These are phyloP conservation scores for Archivesica marissinica DNA, from an alignment of 1,140 invertebrate genomes.

Conservation along the genomic window DNA sequence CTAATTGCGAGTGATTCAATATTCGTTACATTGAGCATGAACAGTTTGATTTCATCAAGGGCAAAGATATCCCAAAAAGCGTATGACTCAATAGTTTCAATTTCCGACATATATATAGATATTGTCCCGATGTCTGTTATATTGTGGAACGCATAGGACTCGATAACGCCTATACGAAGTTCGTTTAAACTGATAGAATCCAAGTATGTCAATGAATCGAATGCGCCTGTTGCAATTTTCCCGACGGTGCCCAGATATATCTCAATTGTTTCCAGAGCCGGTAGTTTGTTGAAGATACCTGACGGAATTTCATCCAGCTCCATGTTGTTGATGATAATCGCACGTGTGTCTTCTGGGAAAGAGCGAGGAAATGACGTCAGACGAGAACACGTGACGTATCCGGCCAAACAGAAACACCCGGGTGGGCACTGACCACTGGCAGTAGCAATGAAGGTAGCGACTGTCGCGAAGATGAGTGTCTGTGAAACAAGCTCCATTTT, in stretches of 20 bases:
- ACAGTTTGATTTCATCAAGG: conserved; percentile 26
- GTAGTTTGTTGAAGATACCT: conserved; percentile 11
- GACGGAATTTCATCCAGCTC: conserved; percentile 27
- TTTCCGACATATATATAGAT: neutral
- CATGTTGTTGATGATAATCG: neutral
- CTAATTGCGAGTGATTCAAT: conserved; percentile 10
- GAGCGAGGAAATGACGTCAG: conserved; percentile 38
- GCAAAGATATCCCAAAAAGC: conserved; percentile 42
- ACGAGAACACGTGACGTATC: conserved; percentile 23
- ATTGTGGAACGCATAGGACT: conserved; percentile 34
- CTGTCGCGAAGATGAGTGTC: no score
- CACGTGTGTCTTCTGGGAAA: conserved; percentile 26
- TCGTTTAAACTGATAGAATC: conserved; percentile 30
- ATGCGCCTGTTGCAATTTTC: neutral
- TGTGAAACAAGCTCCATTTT: no score
- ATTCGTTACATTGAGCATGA: neutral
- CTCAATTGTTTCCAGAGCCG: conserved; percentile 4
- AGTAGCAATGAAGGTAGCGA: no score
- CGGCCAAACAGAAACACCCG: conserved; percentile 7
- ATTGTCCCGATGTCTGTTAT: conserved; percentile 28
- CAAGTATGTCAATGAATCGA: neutral
- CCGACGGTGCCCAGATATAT: neutral
- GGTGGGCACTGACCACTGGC: conserved; percentile 23
- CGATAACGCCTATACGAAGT: conserved; percentile 1
- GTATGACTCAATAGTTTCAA: neutral